phyloP scores from a whole-genome alignment of 1,140 invertebrate genomes.

The Drosophila nasuta region DNA sequence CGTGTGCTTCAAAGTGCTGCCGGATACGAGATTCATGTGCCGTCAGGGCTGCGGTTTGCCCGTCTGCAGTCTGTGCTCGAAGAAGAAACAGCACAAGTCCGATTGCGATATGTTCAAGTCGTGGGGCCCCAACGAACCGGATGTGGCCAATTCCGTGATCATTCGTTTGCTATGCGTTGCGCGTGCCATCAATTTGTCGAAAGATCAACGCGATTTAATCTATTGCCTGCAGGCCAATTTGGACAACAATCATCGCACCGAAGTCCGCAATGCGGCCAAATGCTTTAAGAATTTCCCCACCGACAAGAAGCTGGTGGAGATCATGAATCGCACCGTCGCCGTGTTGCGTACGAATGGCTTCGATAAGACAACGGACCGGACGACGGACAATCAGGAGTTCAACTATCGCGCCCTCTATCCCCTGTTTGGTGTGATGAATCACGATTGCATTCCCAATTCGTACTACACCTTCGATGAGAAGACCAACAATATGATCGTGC shows the following conservation, averaged over 20 bases:
- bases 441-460: slow-evolving; percentile 91
- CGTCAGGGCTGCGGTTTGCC: slow-evolving; percentile 85
- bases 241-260: slow-evolving; percentile 86
- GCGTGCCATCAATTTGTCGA: slow-evolving; percentile 86
- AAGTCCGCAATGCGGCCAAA: slow-evolving; percentile 87
- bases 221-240: slow-evolving; percentile 86
- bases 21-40: slow-evolving; percentile 85
- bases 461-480: slow-evolving; percentile 88
- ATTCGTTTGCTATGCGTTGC: slow-evolving; percentile 87
- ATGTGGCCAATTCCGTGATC: slow-evolving; percentile 86
- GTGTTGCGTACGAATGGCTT: slow-evolving; percentile 91
- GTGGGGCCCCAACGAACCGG: slow-evolving; percentile 86
- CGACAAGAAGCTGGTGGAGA: slow-evolving; percentile 84
- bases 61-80: slow-evolving; percentile 86
- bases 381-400: slow-evolving; percentile 85
- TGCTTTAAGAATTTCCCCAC: slow-evolving; percentile 86
- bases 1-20: slow-evolving; percentile 67
- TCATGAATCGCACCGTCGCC: slow-evolving; percentile 86
- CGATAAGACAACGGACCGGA: slow-evolving; percentile 87
- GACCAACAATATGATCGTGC: slow-evolving; percentile 88
- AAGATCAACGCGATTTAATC: slow-evolving; percentile 86
- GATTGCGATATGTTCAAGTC: slow-evolving; percentile 87
- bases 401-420: slow-evolving; percentile 90
- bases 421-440: slow-evolving; percentile 90
- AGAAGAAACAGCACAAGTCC: slow-evolving; percentile 86